Conservation (phyloP, 2,113 vertebrate species). For the Pelusios castaneus region DNA sequence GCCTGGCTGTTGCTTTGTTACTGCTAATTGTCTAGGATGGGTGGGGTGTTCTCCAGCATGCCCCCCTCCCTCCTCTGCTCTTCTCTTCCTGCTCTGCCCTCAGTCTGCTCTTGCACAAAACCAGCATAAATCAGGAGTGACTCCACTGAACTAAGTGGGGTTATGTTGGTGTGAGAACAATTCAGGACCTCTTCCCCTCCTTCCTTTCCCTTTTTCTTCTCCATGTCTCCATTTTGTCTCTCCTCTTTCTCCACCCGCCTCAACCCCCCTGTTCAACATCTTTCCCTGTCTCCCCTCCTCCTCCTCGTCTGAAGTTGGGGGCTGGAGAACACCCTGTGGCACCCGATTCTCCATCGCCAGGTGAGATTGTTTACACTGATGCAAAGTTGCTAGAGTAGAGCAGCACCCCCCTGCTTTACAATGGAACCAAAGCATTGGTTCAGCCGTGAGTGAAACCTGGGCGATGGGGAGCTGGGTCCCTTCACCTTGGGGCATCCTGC, state of each 20-base stretch:
- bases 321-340: background rate
- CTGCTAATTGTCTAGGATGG: background rate
- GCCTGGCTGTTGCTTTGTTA: background rate
- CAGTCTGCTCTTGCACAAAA: background rate
- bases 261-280: no score
- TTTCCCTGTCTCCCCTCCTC: no score
- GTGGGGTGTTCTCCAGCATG: background rate
- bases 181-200: fast-evolving
- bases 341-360: background rate
- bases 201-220: fast-evolving
- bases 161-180: no score
- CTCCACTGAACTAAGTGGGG: no score
- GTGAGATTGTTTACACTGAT: background rate
- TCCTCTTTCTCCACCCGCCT: background rate
- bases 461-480: no score
- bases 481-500: no score
- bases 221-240: fast-evolving
- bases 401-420: background rate
- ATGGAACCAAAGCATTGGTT: background rate
- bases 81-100: background rate
- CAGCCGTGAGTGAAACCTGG: background rate
- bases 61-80: background rate
- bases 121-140: background rate
- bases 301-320: background rate
- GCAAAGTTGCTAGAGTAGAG: background rate